These are phyloP conservation scores for Catostomus latipinnis DNA, from an alignment of 2,797 vertebrate genomes.

Conservation along the genomic window DNA sequence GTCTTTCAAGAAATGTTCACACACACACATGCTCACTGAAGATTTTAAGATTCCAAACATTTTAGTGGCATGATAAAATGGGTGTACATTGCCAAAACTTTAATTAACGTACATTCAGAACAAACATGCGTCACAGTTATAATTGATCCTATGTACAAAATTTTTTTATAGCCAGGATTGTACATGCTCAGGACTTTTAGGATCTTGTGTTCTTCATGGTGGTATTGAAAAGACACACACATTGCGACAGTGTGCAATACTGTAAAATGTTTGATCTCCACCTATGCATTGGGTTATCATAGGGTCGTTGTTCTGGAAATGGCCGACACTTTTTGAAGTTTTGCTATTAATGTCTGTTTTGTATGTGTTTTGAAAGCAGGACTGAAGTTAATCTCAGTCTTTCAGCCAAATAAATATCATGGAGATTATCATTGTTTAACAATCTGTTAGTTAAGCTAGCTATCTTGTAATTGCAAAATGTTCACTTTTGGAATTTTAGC, in stretches of 20 bases:
- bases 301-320: background rate
- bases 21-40: background rate
- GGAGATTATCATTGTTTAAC: too few relatives aligned
- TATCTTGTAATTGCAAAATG: too few relatives aligned
- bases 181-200: background rate
- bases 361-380: background rate
- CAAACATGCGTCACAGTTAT: background rate
- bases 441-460: too few relatives aligned
- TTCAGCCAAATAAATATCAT: too few relatives aligned
- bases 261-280: background rate
- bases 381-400: too few relatives aligned
- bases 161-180: background rate
- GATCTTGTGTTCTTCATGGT: background rate
- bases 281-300: background rate
- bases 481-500: too few relatives aligned
- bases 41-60: background rate
- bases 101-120: background rate
- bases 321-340: background rate
- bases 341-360: background rate
- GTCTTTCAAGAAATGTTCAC: conserved; percentile 1
- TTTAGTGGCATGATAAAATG: background rate
- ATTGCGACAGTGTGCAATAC: too few relatives aligned
- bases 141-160: background rate
- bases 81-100: background rate
- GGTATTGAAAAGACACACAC: background rate